phyloP scores from a whole-genome alignment of 2,888 invertebrate genomes.

The Drosophila greeni region DNA sequence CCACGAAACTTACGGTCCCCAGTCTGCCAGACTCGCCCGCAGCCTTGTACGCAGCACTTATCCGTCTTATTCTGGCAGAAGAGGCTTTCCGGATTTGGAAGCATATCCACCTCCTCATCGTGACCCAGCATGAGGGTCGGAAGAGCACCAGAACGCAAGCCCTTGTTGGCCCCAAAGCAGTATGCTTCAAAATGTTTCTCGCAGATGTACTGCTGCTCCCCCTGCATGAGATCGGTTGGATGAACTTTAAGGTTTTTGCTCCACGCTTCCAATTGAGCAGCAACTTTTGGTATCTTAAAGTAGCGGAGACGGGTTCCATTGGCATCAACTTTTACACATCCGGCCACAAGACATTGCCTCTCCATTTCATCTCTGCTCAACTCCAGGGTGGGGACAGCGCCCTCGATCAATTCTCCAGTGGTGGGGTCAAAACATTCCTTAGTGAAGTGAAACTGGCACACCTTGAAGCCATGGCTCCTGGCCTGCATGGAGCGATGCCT shows the following conservation, averaged over 20 bases:
- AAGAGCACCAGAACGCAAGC: constrained; percentile 50
- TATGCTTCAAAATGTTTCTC: constrained; percentile 69
- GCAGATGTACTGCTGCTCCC: constrained; percentile 57
- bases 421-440: constrained; percentile 52
- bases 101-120: constrained; percentile 36
- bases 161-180: constrained; percentile 44
- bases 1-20: constrained; percentile 41
- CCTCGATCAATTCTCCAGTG: constrained; percentile 41
- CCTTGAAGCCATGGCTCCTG: constrained; percentile 61
- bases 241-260: constrained; percentile 58
- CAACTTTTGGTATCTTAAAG: constrained; percentile 49
- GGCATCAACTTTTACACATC: constrained; percentile 33
- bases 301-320: constrained; percentile 41
- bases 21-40: constrained; percentile 33
- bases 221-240: neutral
- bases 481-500: constrained; percentile 67
- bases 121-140: constrained; percentile 70
- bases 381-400: constrained; percentile 59
- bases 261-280: constrained; percentile 55
- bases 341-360: constrained; percentile 51
- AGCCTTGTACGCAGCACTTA: constrained; percentile 55
- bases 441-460: constrained; percentile 63
- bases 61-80: constrained; percentile 20
- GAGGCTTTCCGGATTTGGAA: constrained; percentile 56
- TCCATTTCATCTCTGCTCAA: constrained; percentile 17